These are phyloP conservation scores for Drosophila teissieri DNA, from an alignment of 1,140 invertebrate genomes.

Conservation along the genomic window DNA sequence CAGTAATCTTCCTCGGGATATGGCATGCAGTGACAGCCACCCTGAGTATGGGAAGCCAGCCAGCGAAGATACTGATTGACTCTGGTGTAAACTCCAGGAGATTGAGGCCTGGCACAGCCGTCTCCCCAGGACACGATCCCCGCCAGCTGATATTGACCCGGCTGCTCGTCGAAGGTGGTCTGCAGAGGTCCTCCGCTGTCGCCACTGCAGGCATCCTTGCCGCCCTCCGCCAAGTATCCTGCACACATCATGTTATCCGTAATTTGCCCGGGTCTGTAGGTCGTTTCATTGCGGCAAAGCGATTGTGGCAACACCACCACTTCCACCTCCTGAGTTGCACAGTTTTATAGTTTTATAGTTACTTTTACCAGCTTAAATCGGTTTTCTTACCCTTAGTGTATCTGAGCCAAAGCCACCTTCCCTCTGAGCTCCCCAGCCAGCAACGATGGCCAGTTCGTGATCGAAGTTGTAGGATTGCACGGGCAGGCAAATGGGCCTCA, in stretches of 20 bases:
- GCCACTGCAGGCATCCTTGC: constrained; percentile 87
- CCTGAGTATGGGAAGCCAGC: constrained; percentile 87
- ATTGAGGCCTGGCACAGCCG: constrained; percentile 87
- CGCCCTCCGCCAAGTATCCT: constrained; percentile 82
- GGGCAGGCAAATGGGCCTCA: constrained; percentile 91
- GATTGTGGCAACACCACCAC: constrained; percentile 84
- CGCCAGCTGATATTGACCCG: constrained; percentile 73
- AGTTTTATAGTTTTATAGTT: no score
- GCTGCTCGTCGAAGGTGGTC: constrained; percentile 63
- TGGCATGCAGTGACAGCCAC: constrained; percentile 85
- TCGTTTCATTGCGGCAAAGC: constrained; percentile 56
- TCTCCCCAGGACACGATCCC: constrained; percentile 89
- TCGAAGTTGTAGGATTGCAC: constrained; percentile 87
- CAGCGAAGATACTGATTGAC: constrained; percentile 89
- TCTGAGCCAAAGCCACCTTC: constrained; percentile 87
- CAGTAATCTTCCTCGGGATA: constrained; percentile 48
- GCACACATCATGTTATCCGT: constrained; percentile 85
- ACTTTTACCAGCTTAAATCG: fast-evolving
- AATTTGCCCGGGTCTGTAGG: constrained; percentile 59
- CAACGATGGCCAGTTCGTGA: constrained; percentile 86
- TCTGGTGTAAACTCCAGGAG: constrained; percentile 90
- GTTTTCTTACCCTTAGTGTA: constrained; percentile 65
- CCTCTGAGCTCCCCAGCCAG: constrained; percentile 89
- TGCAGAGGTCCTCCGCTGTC: constrained; percentile 90
- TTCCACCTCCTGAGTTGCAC: constrained; percentile 85